These are phyloP conservation scores for Sphaeramia orbicularis DNA, from an alignment of 2,797 vertebrate species.

Conservation along the genomic window DNA sequence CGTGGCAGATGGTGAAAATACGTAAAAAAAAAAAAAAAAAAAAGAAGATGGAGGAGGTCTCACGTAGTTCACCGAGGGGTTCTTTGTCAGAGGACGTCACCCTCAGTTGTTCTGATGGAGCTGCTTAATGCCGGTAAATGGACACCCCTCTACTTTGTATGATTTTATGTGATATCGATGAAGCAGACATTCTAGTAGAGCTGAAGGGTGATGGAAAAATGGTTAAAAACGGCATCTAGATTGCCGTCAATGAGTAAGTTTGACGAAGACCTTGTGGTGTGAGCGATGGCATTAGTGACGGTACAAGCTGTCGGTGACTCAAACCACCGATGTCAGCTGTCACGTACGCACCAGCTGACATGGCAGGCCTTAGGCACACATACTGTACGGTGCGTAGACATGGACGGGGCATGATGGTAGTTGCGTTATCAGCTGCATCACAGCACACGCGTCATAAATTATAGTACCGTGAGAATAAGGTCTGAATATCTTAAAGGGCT, in stretches of 20 bases:
- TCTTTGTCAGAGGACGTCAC: constrained; percentile 14
- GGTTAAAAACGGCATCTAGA: background rate
- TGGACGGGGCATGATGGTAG: constrained; percentile 6
- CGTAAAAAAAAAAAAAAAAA: constrained; percentile 8
- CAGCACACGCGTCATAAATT: background rate
- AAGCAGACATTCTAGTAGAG: background rate
- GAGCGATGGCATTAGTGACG: constrained; percentile 33
- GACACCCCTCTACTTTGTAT: background rate
- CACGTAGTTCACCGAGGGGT: constrained; percentile 5
- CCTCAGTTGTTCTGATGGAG: background rate
- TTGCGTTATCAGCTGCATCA: constrained; percentile 5
- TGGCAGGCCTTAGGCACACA: constrained; percentile 28
- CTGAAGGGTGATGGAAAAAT: background rate
- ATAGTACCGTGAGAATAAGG: background rate
- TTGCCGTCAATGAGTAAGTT: constrained; percentile 10
- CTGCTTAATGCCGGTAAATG: constrained; percentile 7
- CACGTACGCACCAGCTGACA: constrained; percentile 54
- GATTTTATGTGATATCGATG: background rate
- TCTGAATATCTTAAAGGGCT: background rate
- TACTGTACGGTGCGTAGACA: constrained; percentile 10
- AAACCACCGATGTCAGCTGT: constrained; percentile 51
- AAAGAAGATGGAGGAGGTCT: too few relatives aligned
- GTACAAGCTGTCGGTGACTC: constrained; percentile 56
- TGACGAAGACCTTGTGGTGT: background rate
- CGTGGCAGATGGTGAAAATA: background rate